Evolutionary conservation across 2,797 vertebrate genomes (phyloP).

Genomic region (Sebastes alutus): DNA sequence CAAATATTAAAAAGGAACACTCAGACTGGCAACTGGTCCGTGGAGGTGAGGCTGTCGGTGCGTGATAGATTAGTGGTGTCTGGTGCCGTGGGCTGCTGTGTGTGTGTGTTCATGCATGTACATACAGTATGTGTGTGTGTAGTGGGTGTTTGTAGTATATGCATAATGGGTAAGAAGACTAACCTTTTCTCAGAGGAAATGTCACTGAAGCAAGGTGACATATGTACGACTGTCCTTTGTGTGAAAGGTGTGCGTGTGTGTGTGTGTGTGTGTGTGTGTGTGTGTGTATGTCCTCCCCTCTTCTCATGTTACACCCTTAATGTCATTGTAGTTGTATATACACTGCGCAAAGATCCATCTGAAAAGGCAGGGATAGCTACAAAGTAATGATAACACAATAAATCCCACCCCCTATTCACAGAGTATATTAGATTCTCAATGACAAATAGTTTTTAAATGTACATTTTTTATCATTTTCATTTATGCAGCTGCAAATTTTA

Average conservation of each 20-base stretch:
- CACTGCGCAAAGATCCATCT: not conserved
- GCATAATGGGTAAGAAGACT: not conserved
- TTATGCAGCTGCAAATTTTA: not conserved
- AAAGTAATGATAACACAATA: not conserved
- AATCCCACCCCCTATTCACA: not conserved
- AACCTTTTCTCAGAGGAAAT: constrained; percentile 64
- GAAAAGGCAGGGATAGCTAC: not conserved
- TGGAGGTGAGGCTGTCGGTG: constrained; percentile 11
- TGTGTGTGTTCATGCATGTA: constrained; percentile 15
- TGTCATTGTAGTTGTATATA: constrained; percentile 8
- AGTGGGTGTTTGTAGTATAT: not conserved
- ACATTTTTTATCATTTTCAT: not conserved
- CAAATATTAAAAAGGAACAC: not conserved
- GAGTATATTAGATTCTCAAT: not conserved
- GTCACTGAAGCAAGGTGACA: constrained; percentile 54
- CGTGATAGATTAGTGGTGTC: constrained; percentile 39
- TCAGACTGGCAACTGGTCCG: constrained; percentile 15
- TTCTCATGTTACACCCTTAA: constrained; percentile 37
- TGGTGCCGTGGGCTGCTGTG: constrained; percentile 35
- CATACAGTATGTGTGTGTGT: not conserved
- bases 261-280: not conserved
- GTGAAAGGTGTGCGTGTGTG: constrained; percentile 24
- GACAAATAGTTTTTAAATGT: not conserved
- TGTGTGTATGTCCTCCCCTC: not conserved
- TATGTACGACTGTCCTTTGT: constrained; percentile 20